These are phyloP conservation scores for Drosophila mauritiana DNA, from an alignment of 1,140 invertebrate species.

Conservation along the genomic window DNA sequence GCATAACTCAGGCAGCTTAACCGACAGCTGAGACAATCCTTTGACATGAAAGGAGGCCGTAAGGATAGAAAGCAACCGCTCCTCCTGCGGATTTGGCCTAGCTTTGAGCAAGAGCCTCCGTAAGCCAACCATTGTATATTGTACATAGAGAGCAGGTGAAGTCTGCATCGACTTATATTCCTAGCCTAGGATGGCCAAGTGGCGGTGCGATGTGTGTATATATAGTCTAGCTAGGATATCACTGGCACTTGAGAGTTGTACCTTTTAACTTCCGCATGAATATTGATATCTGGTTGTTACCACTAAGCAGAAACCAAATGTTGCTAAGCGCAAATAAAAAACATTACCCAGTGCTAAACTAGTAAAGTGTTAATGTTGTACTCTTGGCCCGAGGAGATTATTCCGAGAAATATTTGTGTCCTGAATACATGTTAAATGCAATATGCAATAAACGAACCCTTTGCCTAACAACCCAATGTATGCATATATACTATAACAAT, in stretches of 20 bases:
- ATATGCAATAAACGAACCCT: conserved; percentile 48
- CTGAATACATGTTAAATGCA: conserved; percentile 49
- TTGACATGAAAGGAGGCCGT: neutral
- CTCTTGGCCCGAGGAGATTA: conserved; percentile 32
- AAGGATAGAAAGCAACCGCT: neutral
- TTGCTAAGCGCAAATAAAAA: conserved; percentile 61
- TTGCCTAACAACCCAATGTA: conserved; percentile 22
- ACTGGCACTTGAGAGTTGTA: conserved; percentile 72
- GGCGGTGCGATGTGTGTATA: conserved; percentile 34
- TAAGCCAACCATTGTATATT: conserved; percentile 21
- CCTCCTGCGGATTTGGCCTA: neutral
- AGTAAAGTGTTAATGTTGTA: conserved; percentile 63
- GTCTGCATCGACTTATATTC: neutral
- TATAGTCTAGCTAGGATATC: conserved; percentile 37
- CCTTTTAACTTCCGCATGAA: conserved; percentile 51
- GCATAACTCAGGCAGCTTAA: neutral
- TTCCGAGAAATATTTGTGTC: conserved; percentile 62
- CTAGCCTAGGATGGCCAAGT: conserved; percentile 44
- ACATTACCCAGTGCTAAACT: conserved; percentile 51
- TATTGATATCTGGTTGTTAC: conserved; percentile 36
- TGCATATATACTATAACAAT: conserved; percentile 29
- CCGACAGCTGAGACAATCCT: conserved; percentile 1
- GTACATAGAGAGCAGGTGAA: conserved; percentile 18
- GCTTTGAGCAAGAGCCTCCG: conserved; percentile 7
- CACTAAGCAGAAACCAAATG: conserved; percentile 53